A percentile compares a stretch with the other conserved stretches of the same genome.
Conservation (phyloP, 1,140 invertebrate species). For the Brachionus plicatilis region DNA sequence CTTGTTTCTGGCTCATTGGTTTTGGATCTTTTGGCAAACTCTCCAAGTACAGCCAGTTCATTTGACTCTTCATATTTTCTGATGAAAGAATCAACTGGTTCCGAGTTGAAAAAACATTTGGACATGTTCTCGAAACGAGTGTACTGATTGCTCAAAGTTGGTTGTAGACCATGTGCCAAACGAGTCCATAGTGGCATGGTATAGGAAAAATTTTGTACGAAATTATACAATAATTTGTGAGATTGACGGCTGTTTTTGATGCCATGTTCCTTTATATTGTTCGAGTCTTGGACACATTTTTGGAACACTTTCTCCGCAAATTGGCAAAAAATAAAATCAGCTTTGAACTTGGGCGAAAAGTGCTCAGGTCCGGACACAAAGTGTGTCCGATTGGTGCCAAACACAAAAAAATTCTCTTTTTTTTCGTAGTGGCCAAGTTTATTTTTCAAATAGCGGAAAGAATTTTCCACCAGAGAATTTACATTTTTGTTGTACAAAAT, state of each 20-base stretch:
- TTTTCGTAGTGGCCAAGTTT: neutral
- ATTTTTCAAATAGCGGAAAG: conserved; percentile 22
- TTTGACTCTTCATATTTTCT: neutral
- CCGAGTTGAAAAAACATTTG: neutral
- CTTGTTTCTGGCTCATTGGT: neutral
- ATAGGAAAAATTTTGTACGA: conserved; percentile 10
- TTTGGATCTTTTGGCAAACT: neutral
- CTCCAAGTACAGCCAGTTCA: neutral
- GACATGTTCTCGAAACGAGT: neutral
- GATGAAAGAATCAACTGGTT: conserved; percentile 6
- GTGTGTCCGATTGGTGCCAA: neutral
- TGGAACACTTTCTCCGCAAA: neutral
- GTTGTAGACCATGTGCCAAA: neutral
- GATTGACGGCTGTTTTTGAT: neutral
- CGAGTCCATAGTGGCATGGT: neutral
- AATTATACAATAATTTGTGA: conserved; percentile 21
- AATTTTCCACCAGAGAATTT: neutral
- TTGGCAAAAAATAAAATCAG: neutral
- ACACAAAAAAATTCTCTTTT: neutral
- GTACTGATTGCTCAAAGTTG: neutral
- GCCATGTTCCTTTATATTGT: neutral
- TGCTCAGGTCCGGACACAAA: neutral
- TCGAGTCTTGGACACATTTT: conserved; percentile 23
- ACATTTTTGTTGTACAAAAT: conserved; percentile 31
- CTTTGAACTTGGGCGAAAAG: neutral